Percentiles rank a stretch among this genome's conserved stretches.
Conservation (phyloP, 1,140 invertebrate species). For the Olivierus martensii region DNA sequence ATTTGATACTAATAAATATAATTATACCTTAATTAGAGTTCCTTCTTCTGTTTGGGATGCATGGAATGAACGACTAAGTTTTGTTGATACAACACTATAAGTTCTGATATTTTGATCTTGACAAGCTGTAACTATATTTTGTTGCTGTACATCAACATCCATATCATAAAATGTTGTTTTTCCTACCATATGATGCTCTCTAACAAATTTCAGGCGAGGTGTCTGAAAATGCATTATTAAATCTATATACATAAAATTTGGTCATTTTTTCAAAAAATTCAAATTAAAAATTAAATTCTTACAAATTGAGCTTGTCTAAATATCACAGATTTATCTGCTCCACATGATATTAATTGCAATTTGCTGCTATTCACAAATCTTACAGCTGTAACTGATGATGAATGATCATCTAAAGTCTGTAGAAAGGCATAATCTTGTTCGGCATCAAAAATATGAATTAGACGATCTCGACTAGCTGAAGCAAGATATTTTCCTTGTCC, state of each 20-base stretch:
- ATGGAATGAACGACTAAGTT: conserved; percentile 83
- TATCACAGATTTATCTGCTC: conserved; percentile 91
- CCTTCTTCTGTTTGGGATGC: conserved; percentile 72
- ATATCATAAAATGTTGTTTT: conserved; percentile 94
- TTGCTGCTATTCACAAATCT: conserved; percentile 48
- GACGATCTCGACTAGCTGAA: conserved; percentile 79
- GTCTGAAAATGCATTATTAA: neutral
- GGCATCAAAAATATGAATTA: conserved; percentile 90
- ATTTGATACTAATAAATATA: neutral
- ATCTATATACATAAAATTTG: neutral
- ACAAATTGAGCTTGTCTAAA: conserved; percentile 46
- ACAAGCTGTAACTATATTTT: conserved; percentile 86
- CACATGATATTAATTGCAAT: conserved; percentile 82
- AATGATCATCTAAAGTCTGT: conserved; percentile 90
- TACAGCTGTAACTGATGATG: conserved; percentile 84
- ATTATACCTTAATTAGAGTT: conserved; percentile 63
- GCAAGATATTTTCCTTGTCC: conserved; percentile 41
- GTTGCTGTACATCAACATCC: conserved; percentile 79
- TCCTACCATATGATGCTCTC: conserved; percentile 75
- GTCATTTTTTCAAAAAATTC: neutral
- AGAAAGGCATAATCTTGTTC: conserved; percentile 72
- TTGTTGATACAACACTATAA: conserved; percentile 75
- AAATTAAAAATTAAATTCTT: conserved; percentile 6
- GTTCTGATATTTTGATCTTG: conserved; percentile 90
- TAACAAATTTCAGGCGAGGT: conserved; percentile 38